Conservation (phyloP, 1,140 invertebrate genomes). For the Polypedilum pembai region DNA sequence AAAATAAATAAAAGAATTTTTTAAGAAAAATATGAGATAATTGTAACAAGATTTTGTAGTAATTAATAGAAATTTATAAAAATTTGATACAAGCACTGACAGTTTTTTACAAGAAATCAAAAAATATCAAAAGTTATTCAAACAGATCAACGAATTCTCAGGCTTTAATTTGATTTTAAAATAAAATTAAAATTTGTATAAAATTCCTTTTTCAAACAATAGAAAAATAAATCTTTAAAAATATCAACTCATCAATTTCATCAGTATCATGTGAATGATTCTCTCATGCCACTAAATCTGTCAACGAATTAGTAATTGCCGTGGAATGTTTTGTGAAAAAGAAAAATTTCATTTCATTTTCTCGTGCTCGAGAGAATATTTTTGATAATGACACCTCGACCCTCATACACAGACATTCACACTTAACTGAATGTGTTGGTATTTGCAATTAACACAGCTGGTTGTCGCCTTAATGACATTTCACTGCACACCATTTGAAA, state of each 20-base stretch:
- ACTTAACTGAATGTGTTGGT: neutral
- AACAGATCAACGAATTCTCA: too few species aligned
- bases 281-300: neutral
- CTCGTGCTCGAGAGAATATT: neutral
- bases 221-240: neutral
- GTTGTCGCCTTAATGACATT: neutral
- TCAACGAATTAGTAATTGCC: conserved; percentile 24
- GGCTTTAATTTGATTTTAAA: too few species aligned
- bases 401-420: neutral
- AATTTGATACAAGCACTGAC: too few species aligned
- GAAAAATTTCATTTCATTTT: neutral
- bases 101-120: too few species aligned
- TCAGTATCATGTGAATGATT: neutral
- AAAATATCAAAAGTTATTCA: too few species aligned
- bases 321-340: neutral
- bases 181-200: too few species aligned
- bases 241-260: neutral
- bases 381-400: neutral
- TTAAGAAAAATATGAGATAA: too few species aligned
- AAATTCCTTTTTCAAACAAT: too few species aligned
- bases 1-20: too few species aligned
- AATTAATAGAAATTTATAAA: too few species aligned
- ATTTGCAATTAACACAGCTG: neutral
- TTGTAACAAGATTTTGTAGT: too few species aligned
- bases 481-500: neutral